These are phyloP conservation scores for Phaethornis superciliosus DNA, from an alignment of 2,113 vertebrate species.

Conservation along the genomic window DNA sequence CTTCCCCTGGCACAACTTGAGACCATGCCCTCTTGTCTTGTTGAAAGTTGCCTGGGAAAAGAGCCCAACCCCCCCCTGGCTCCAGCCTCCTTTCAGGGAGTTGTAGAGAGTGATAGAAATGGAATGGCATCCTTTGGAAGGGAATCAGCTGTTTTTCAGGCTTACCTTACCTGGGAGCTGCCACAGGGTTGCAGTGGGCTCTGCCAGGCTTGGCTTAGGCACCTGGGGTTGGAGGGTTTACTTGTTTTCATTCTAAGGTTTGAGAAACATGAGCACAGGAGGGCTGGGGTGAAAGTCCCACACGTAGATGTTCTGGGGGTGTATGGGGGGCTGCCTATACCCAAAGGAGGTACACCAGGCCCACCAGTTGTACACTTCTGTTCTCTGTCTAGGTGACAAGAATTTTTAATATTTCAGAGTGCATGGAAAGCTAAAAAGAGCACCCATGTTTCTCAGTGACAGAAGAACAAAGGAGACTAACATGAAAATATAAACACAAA, in stretches of 20 bases:
- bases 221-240: neutral
- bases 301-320: neutral
- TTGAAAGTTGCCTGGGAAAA: too few species aligned
- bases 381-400: neutral
- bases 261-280: neutral
- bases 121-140: neutral
- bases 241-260: neutral
- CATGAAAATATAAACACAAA: neutral
- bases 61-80: too few species aligned
- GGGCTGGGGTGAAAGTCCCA: neutral
- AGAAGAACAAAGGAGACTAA: neutral
- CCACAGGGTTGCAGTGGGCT: neutral
- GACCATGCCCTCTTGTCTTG: too few species aligned
- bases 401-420: neutral
- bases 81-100: too few species aligned
- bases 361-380: neutral
- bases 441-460: neutral
- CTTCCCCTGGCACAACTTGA: too few species aligned
- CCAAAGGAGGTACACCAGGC: neutral
- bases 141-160: neutral
- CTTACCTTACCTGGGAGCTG: neutral
- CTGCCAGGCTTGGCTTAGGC: neutral
- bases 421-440: neutral
- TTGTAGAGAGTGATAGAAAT: neutral
- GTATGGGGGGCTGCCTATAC: neutral